Percentiles rank a stretch among this genome's conserved stretches.
Conservation (phyloP, 37 sponge, comb jelly and placozoan genomes). For the Diacarnus erythraeanus region DNA sequence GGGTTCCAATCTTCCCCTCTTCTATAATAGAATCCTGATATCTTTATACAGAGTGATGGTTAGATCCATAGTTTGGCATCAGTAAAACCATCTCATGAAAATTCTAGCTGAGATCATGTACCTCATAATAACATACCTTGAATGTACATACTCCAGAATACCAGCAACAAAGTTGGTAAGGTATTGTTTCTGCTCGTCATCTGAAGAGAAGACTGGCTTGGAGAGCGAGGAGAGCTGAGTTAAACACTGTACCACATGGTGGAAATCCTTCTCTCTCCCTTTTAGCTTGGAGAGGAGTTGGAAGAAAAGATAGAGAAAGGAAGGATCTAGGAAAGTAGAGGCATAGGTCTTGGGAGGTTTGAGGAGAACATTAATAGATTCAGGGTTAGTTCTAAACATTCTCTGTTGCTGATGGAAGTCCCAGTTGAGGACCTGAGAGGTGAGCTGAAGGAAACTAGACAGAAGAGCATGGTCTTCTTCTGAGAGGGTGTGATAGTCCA, state of each 20-base stretch:
- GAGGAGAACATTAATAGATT: slow-evolving; percentile 8
- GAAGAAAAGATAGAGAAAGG: slow-evolving; percentile 56
- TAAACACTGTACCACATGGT: slow-evolving; percentile 58
- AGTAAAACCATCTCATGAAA: too few species aligned
- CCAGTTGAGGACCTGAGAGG: slow-evolving; percentile 66
- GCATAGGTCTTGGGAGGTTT: slow-evolving; percentile 48
- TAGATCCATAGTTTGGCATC: too few species aligned
- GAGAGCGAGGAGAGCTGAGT: slow-evolving; percentile 74
- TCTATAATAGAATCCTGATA: too few species aligned
- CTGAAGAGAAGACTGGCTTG: slow-evolving; percentile 28
- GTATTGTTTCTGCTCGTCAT: slow-evolving; percentile 27
- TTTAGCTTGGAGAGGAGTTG: slow-evolving; percentile 25
- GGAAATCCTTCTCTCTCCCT: slow-evolving; percentile 12
- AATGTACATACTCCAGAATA: slow-evolving; percentile 19
- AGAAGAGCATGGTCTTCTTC: slow-evolving; percentile 26
- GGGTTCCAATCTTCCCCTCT: too few species aligned
- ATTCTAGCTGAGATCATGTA: too few species aligned
- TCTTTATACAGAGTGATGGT: too few species aligned
- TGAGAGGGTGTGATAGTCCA: slow-evolving; percentile 2
- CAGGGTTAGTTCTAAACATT: background rate
- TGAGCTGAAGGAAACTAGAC: slow-evolving; percentile 31
- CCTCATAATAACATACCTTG: slow-evolving; percentile 22
- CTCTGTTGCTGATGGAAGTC: slow-evolving; percentile 39
- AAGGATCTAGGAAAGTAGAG: slow-evolving; percentile 38
- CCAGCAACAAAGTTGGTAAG: slow-evolving; percentile 34